Evolutionary conservation across 1,140 invertebrate species (phyloP).

Genomic region (Acromyrmex charruanus): DNA sequence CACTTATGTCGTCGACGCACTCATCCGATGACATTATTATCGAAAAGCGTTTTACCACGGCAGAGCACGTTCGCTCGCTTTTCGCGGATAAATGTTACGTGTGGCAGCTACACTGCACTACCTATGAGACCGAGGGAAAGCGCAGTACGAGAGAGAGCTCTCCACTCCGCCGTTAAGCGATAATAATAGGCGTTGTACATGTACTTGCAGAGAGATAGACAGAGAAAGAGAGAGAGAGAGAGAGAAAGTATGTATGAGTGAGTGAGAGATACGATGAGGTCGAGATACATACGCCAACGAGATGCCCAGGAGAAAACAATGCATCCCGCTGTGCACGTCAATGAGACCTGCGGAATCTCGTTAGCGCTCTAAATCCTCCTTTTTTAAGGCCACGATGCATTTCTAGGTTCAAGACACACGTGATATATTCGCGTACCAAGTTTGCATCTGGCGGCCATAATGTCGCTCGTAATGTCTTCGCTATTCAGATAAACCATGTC

Average conservation of each 20-base stretch:
- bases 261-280: slow-evolving; percentile 31
- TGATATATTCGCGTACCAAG: slow-evolving; percentile 37
- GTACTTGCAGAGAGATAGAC: slow-evolving; percentile 47
- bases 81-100: slow-evolving; percentile 61
- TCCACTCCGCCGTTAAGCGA: slow-evolving; percentile 63
- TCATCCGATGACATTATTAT: slow-evolving; percentile 63
- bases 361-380: slow-evolving; percentile 55
- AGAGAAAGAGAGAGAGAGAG: slow-evolving; percentile 14
- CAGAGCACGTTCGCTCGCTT: slow-evolving; percentile 57
- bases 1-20: slow-evolving; percentile 53
- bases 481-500: slow-evolving; percentile 31
- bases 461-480: slow-evolving; percentile 42
- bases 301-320: slow-evolving; percentile 60
- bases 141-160: slow-evolving; percentile 47
- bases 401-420: slow-evolving; percentile 45
- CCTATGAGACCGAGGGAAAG: slow-evolving; percentile 34
- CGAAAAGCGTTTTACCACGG: slow-evolving; percentile 59
- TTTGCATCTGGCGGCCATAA: slow-evolving; percentile 30
- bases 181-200: slow-evolving; percentile 68
- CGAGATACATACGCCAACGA: slow-evolving; percentile 49
- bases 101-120: slow-evolving; percentile 27
- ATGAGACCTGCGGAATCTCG: slow-evolving; percentile 67
- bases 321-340: slow-evolving; percentile 57
- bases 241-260: not conserved
- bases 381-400: slow-evolving; percentile 35